Evolutionary conservation across 2,888 invertebrate genomes (phyloP), one percentile per base, ranked within the genome.

Genomic region (Eurois occulta): DNA sequence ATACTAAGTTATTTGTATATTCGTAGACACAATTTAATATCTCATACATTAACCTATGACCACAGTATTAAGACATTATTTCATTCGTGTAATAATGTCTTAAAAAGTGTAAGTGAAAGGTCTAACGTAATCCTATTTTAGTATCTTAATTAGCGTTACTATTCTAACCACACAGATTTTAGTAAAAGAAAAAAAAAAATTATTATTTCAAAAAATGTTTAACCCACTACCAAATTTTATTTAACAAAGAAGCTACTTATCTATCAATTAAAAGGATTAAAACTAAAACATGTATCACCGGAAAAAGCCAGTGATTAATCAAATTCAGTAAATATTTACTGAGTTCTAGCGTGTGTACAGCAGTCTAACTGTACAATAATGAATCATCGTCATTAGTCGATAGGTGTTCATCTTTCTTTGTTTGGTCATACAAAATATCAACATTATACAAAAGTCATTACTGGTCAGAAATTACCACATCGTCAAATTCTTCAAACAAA

Each of bases 141-240:
- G 11, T 52, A 64, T 28, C n/a, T 60, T 79, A 80, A n/a, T 38
- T 52, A 72, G 6, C 67, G 0, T 68, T 21, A 68, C 48, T 80
- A 58, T 66, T 43, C 72, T 83, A 85, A 76, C 64, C 80, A 81
- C 64, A 76, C 62, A 55, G 21, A 16, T 35, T 58, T 65, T 16
- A 70, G n/a, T n/a, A 55, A 70, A 77, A 46, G 11, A 75, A 24
- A 52, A 64, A 65, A 69, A 58, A 41, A 3, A 18, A 21, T 18
- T 18, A 7, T 58, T 1, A 72, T 46, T 79, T 48, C 0, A 58
- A 46, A 58, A 60, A 72, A 41, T 52, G 1, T 38, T 28, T 10
- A 67, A 16, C 74, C 86, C 84, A 7, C 58, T 52, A 84, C 83
- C 86, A 86, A 32, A 77, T 62, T 46, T 32, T 8, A 21, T 24